Percentiles rank a stretch among this genome's conserved stretches.
Conservation (phyloP, 1,140 invertebrate genomes). For the Drosophila leontia region DNA sequence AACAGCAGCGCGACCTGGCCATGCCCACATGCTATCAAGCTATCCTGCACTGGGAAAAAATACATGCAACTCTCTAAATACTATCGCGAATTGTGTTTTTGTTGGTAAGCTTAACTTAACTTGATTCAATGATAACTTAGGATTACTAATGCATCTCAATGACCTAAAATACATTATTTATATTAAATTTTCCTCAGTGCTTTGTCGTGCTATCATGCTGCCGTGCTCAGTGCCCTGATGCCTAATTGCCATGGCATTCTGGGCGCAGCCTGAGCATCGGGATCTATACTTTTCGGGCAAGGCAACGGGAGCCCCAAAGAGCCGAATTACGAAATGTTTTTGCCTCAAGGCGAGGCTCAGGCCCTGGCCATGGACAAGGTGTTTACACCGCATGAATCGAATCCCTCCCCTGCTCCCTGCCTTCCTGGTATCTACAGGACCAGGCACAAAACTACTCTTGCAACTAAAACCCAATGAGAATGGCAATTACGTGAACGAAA, state of each 20-base stretch:
- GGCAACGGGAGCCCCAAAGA: constrained; percentile 34
- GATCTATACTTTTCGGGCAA: constrained; percentile 41
- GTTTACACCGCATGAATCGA: constrained; percentile 46
- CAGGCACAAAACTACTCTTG: constrained; percentile 30
- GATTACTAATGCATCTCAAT: not conserved
- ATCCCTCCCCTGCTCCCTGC: constrained; percentile 1
- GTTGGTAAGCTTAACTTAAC: too few species aligned
- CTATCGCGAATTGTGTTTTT: too few species aligned
- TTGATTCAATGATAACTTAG: too few species aligned
- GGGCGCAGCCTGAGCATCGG: constrained; percentile 45
- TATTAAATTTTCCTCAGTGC: constrained; percentile 5
- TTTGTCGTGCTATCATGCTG: constrained; percentile 14
- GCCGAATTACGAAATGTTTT: constrained; percentile 47
- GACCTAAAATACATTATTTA: not conserved
- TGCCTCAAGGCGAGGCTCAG: constrained; percentile 32
- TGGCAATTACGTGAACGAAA: constrained; percentile 54
- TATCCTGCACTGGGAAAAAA: constrained; percentile 16
- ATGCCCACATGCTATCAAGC: constrained; percentile 25
- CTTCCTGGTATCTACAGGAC: not conserved
- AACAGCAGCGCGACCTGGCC: constrained; percentile 30
- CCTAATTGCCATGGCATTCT: constrained; percentile 53
- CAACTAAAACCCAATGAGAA: constrained; percentile 48
- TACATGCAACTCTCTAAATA: not conserved
- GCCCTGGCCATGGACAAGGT: constrained; percentile 37
- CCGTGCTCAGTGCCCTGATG: constrained; percentile 22